Conservation (phyloP, 2,113 vertebrate genomes). For the Gorsachius goisagi region DNA sequence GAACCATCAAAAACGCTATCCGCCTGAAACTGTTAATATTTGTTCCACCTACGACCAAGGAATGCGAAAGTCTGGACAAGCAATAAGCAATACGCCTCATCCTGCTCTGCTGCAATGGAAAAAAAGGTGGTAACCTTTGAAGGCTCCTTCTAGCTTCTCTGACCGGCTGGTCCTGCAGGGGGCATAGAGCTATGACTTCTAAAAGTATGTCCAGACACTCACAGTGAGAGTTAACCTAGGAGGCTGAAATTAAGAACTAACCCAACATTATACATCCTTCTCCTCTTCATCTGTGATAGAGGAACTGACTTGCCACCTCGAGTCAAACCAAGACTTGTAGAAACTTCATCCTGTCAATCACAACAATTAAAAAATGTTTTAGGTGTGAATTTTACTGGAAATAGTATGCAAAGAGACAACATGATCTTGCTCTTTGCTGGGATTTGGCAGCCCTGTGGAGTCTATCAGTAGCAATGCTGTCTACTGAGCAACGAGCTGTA, state of each 20-base stretch:
- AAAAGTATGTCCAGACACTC: neutral
- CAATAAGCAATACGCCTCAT: neutral
- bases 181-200: neutral
- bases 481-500: neutral
- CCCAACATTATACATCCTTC: neutral
- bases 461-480: neutral
- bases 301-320: neutral
- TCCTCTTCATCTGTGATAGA: neutral
- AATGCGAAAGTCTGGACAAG: neutral
- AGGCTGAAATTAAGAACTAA: neutral
- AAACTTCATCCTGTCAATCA: neutral
- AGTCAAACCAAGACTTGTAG: neutral
- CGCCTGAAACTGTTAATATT: neutral
- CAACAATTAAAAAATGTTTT: neutral
- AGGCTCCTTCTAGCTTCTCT: neutral
- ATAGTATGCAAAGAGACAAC: neutral
- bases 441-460: neutral
- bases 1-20: neutral
- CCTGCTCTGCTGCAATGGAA: accelerated
- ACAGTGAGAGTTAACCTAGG: neutral
- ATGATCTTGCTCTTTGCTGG: neutral
- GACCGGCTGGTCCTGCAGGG: neutral
- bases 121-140: neutral
- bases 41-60: neutral
- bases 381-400: neutral